These are phyloP conservation scores for Drosophila paranaensis DNA, from an alignment of 2,888 invertebrate species.

Conservation along the genomic window DNA sequence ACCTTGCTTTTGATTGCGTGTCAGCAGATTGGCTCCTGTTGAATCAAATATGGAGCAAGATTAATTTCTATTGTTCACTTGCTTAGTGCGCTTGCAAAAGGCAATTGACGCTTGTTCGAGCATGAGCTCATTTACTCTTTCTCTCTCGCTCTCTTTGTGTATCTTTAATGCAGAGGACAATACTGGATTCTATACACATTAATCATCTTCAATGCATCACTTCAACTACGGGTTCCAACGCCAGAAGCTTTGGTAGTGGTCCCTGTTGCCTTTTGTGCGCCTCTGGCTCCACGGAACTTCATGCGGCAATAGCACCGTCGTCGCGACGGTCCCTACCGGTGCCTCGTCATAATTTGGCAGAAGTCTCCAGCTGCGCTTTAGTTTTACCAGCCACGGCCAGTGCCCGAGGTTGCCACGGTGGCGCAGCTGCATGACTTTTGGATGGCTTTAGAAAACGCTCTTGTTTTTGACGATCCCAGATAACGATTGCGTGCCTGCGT, in stretches of 20 bases:
- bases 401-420: constrained; percentile 51
- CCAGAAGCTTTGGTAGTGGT: constrained; percentile 52
- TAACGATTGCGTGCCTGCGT: constrained; percentile 33
- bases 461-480: constrained; percentile 52
- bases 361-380: constrained; percentile 72
- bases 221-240: constrained; percentile 9
- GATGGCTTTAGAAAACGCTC: constrained; percentile 23
- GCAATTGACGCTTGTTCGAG: constrained; percentile 39
- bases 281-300: constrained; percentile 20
- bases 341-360: constrained; percentile 59
- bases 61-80: constrained; percentile 71
- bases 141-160: not conserved
- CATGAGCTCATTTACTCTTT: too few relatives aligned
- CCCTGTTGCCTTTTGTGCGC: constrained; percentile 65
- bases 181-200: constrained; percentile 52
- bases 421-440: constrained; percentile 17
- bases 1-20: constrained; percentile 37
- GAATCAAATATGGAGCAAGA: constrained; percentile 45
- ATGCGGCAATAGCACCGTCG: constrained; percentile 26
- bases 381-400: constrained; percentile 70
- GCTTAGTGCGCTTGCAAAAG: constrained; percentile 29
- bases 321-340: constrained; percentile 34
- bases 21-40: constrained; percentile 13
- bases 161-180: constrained; percentile 5
- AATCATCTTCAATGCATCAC: constrained; percentile 41